Conservation (phyloP, 64 coral and sea anemone species). For the Montipora cactus region DNA sequence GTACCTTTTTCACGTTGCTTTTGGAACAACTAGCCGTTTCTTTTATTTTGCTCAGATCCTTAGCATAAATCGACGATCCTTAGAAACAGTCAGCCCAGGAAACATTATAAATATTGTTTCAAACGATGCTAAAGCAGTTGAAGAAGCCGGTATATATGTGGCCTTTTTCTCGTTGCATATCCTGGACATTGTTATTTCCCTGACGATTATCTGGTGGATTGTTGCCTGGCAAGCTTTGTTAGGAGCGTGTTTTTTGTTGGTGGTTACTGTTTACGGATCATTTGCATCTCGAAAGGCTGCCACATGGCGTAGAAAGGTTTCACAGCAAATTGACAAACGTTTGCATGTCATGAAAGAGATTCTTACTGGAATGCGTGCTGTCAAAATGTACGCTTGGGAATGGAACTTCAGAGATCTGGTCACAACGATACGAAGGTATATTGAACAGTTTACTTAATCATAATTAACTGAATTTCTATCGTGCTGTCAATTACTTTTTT, state of each 20-base stretch:
- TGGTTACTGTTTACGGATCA: slow-evolving; percentile 34
- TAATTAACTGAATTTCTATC: too few species aligned
- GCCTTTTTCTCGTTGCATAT: not conserved
- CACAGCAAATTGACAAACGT: slow-evolving; percentile 34
- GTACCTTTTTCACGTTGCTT: too few species aligned
- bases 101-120: slow-evolving; percentile 57
- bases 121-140: slow-evolving; percentile 45
- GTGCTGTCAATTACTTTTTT: too few species aligned
- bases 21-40: not conserved
- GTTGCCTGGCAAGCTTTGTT: slow-evolving; percentile 55
- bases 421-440: too few species aligned
- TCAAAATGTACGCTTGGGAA: slow-evolving; percentile 79
- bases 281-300: slow-evolving; percentile 1
- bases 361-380: slow-evolving; percentile 51
- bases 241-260: slow-evolving; percentile 32
- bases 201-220: slow-evolving; percentile 29
- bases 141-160: not conserved
- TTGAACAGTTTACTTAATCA: too few species aligned
- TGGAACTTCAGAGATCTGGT: not conserved
- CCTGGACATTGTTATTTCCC: not conserved
- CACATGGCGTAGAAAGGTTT: not conserved
- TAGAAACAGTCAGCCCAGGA: slow-evolving; percentile 29
- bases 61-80: not conserved
- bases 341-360: slow-evolving; percentile 51
- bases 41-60: slow-evolving; percentile 10